phyloP scores from a whole-genome alignment of 2,797 vertebrate species.

The Poecilia picta region DNA sequence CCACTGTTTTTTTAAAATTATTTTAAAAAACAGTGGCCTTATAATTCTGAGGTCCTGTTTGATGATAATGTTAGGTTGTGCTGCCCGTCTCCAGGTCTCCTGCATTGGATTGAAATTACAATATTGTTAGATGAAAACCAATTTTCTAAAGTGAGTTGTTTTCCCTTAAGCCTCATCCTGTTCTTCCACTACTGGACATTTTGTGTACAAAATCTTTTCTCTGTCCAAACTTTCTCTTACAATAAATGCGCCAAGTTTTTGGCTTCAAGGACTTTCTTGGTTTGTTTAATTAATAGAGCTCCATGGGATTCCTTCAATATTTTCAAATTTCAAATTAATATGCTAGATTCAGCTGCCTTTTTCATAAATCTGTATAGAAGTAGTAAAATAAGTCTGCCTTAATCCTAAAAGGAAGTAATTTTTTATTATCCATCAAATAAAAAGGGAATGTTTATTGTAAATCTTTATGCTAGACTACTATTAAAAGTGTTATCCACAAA shows the following conservation, averaged over 20 bases:
- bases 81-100: not conserved
- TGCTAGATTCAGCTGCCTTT: constrained; percentile 31
- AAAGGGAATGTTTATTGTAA: constrained; percentile 41
- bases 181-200: constrained; percentile 4
- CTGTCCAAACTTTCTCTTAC: not conserved
- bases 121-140: not conserved
- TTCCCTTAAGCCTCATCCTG: constrained; percentile 18
- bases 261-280: not conserved
- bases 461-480: constrained; percentile 45
- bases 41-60: not conserved
- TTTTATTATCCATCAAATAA: constrained; percentile 38
- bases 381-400: constrained; percentile 21
- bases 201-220: not conserved
- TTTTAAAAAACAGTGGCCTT: too few species aligned
- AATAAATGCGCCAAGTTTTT: not conserved
- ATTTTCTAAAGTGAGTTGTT: constrained; percentile 17
- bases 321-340: constrained; percentile 2
- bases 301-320: not conserved
- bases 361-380: constrained; percentile 21
- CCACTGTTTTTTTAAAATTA: too few species aligned
- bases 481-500: constrained; percentile 59
- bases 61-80: not conserved
- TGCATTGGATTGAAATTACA: not conserved
- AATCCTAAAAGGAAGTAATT: constrained; percentile 24
- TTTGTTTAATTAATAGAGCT: not conserved